phyloP scores from a whole-genome alignment of 1,140 invertebrate genomes.

The Hormaphis cornu region DNA sequence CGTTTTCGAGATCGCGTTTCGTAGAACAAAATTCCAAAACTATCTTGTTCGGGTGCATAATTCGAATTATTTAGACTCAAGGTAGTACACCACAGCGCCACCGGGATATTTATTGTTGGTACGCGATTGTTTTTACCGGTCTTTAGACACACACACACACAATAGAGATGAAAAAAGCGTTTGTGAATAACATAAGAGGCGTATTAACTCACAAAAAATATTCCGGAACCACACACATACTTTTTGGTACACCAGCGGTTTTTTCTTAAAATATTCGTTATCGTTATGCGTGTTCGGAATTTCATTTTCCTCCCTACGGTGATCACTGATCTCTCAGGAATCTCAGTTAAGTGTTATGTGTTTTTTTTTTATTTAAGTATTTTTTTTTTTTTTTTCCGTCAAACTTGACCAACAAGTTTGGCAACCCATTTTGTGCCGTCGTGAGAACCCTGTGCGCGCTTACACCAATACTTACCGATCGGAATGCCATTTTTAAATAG shows the following conservation, averaged over 20 bases:
- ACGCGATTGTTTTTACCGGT: constrained; percentile 8
- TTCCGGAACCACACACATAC: neutral
- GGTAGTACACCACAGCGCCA: constrained; percentile 6
- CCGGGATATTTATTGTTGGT: constrained; percentile 1
- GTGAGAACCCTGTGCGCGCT: neutral
- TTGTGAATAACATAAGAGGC: constrained; percentile 1
- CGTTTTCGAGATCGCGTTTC: neutral
- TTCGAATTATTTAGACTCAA: constrained; percentile 9
- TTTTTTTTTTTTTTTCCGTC: too few relatives aligned
- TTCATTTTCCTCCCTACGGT: neutral
- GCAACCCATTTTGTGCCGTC: neutral
- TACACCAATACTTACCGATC: neutral
- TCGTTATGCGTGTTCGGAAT: neutral
- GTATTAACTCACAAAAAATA: neutral
- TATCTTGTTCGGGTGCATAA: constrained; percentile 4
- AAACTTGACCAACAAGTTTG: constrained; percentile 5
- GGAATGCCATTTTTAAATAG: too few relatives aligned
- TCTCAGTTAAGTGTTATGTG: constrained; percentile 2
- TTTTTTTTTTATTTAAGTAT: too few relatives aligned
- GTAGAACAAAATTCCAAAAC: constrained; percentile 2
- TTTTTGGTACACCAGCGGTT: neutral
- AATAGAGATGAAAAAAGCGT: constrained; percentile 6
- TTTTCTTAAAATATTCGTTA: constrained; percentile 1
- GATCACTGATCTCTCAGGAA: neutral
- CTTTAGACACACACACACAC: neutral